Base-by-base conservation (phyloP, 2,113 vertebrate genomes). In the Callionymus lyra region DNA sequence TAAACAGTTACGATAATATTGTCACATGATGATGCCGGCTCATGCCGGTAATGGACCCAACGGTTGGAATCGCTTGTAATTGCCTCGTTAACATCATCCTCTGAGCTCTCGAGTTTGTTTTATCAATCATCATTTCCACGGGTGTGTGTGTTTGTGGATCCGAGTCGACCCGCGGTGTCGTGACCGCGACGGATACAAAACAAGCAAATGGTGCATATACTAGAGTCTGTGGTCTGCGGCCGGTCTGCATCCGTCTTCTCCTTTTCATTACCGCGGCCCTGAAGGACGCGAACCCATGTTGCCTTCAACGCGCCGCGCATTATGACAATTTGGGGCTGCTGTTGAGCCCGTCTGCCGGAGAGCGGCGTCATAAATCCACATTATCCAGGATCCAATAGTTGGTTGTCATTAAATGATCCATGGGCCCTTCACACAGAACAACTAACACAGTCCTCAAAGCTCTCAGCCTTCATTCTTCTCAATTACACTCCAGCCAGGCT, bases 321-420 rank as follows among this genome's bases (percentile, higher is more conserved):
- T 70, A 76, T 65, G 72, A 69, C 72, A 68, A 66, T 65, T 65
- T 53, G 46, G 57, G 62, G 49, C 36, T 40, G 40, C 46, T 62
- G 55, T 57, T 72, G 57, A 35, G 40, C 63, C 46, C 13, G 41
- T 58, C 47, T 50, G 63, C 43, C 49, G 33, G 52, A 59, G 67
- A 79, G 66, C 62, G 59, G 38, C 31, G 33, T 47, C 66, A 79
- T 81, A 75, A 77, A 79, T 79, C 75, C 75, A 59, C 44, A 77
- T 77, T 77, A 72, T 65, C 56, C 63, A 27, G 63, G 54, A 65
- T 68, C 69, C 69, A 68, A 70, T 65, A 53, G 66, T 57, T 69
- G 59, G 71, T 72, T 76, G 76, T 72, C 76, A 77, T 65, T 74
- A 77, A 79, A 73, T 79, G 79, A 79, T 81, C 79, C 79, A 79